Conservation (phyloP, 2,888 invertebrate genomes). For the Eledone cirrhosa region DNA sequence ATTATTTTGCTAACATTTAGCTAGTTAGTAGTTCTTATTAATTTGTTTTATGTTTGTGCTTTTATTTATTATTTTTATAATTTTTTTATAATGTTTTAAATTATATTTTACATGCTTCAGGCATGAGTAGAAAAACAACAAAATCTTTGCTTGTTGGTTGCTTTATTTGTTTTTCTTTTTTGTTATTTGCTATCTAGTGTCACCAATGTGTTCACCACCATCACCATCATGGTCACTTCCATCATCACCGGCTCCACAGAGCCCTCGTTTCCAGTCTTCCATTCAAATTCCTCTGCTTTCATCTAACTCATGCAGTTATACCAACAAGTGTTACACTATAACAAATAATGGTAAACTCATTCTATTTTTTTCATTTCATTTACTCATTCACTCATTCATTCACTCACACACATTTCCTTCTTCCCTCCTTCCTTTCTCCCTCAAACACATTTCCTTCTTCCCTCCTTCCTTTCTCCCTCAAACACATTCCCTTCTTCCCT, state of each 20-base stretch:
- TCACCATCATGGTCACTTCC: conserved; percentile 17
- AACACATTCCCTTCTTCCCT: no score
- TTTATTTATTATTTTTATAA: no score
- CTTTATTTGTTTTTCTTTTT: not conserved
- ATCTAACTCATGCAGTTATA: conserved; percentile 36
- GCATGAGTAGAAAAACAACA: not conserved
- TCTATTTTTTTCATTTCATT: not conserved
- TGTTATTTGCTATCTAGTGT: conserved; percentile 2
- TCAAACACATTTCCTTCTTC: no score
- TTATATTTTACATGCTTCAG: no score
- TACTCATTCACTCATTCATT: not conserved
- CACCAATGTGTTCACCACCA: not conserved
- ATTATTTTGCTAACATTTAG: no score
- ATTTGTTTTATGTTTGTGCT: no score
- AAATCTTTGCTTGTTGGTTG: not conserved
- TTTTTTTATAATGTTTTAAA: no score
- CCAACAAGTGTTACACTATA: conserved; percentile 22
- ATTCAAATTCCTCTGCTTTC: conserved; percentile 44
- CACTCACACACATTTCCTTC: not conserved
- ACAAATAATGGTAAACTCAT: conserved; percentile 14
- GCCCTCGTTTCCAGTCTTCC: conserved; percentile 47
- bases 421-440: no score
- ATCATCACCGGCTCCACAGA: conserved; percentile 40
- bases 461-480: no score
- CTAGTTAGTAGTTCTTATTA: no score